Evolutionary conservation across 2,113 vertebrate species (phyloP).

Genomic region (Tragelaphus imberbis): DNA sequence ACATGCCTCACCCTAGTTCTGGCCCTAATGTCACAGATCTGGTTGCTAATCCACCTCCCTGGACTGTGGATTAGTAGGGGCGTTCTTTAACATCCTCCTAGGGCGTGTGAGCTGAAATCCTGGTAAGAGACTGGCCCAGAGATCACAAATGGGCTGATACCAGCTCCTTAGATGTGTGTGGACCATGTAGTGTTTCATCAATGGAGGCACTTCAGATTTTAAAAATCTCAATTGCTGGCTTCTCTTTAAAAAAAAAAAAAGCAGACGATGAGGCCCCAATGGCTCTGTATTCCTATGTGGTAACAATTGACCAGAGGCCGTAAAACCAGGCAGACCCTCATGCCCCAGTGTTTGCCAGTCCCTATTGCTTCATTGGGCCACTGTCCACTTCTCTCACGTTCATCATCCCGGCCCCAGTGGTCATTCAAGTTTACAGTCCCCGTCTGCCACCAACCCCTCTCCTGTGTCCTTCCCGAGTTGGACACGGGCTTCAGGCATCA

Average conservation of each 20-base stretch:
- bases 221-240: neutral
- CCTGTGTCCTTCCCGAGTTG: rapidly evolving
- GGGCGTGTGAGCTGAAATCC: neutral
- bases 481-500: rapidly evolving
- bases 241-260: neutral
- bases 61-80: neutral
- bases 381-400: neutral
- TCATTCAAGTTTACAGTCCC: neutral
- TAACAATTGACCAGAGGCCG: neutral
- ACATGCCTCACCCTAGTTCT: neutral
- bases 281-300: neutral
- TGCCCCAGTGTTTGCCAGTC: neutral
- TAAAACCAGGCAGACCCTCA: neutral
- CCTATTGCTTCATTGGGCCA: neutral
- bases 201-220: neutral
- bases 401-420: rapidly evolving
- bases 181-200: neutral
- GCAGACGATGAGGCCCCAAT: no score
- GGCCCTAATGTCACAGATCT: neutral
- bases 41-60: neutral
- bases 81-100: neutral
- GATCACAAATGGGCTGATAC: neutral
- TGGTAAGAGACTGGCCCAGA: neutral
- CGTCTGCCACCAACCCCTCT: neutral
- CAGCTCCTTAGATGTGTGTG: neutral